Evolutionary conservation across 2,888 invertebrate species (phyloP), one percentile per base, ranked within the genome.

Genomic region (Ellobium chinense): DNA sequence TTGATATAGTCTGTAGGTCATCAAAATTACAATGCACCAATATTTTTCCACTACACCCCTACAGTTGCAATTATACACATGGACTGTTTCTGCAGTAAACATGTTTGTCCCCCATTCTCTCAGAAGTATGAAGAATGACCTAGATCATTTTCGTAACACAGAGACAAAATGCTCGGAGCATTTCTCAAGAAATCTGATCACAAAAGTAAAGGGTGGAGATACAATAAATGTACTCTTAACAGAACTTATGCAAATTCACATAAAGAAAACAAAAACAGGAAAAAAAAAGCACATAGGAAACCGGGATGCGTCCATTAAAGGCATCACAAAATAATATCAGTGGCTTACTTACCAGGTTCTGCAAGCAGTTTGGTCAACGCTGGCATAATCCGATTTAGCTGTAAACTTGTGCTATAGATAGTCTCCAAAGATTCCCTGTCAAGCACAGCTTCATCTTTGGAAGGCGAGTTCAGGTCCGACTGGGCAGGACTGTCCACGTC

Each of bases 341-440:
- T 46, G 46, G 7, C 60, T 60, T 27, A 79, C 85, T 74, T 82
- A 90, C 90, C 90, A 85, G 88, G 88, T 83, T 90, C 89, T 14
- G 88, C 89, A 29, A 89, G 80, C 3, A 89, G 82, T 39, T 84
- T 81, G n/a, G 89, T 89, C 62, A 90, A 78, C 0, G 89, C 87
- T 14, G 89, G 89, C 62, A 88, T 86, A 27, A 89, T 77, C 34
- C 88, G 74, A 31, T 87, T 83, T 7, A 90, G 79, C 78, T 87
- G 87, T 4, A 82, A 62, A 56, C 85, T 87, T 7, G 89, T 88
- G 39, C 80, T 82, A 72, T 86, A 87, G 21, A 88, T 87, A 66
- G 79, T 83, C 21, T 86, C 84, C 62, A 88, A 73, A 80, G 66
- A 74, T 9, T 74, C 68, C 56, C 24, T 56, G 37, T 74, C 58